Base-by-base conservation (phyloP, 2,113 vertebrate genomes). In the Asarcornis scutulata region DNA sequence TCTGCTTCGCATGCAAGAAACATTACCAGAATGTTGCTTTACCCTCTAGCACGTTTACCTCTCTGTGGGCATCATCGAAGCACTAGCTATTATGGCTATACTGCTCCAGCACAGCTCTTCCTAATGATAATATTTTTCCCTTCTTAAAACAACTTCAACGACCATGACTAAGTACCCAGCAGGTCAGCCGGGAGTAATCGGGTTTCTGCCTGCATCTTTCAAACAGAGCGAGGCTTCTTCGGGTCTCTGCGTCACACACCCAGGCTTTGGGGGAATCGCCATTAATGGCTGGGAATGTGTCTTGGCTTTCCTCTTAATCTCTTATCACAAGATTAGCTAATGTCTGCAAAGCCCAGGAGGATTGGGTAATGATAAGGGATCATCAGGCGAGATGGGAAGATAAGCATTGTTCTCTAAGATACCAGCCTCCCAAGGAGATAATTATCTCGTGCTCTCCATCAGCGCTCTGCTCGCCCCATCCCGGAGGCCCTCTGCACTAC, bases 221-320 rank as follows among this genome's bases (percentile, higher is more conserved):
- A 3, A 69, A 62, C 4, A 10, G 42, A 79, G 58, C 53, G 27
- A 25, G 80, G 79, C 83, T 34, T 38, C 92, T 38, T 6, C 0
- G 1, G 31, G n/a, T 69, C 92, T 66, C 53, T 73, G 34, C 5
- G 0, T 91, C 82, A 67, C 75, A 46, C 32, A 7, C 58, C 14
- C 46, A 11, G 83, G 52, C 86, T 92, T 59, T 16, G 78, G 84
- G 86, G 76, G 86, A 94, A 64, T 75, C 79, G 52, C 77, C 67
- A 74, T 85, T 60, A 48, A 59, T 3, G 73, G 64, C 66, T 88
- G 92, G 69, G 77, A 80, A 89, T 0, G 22, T 67, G 89, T 27
- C 93, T 86, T 91, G 92, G 83, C 80, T 96, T 93, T 87, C 50
- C 83, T 87, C 83, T 89, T 94, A 73, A 89, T 96, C 92, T 94